These are phyloP conservation scores for Nycteola revayana DNA, from an alignment of 2,888 invertebrate species.

Conservation along the genomic window DNA sequence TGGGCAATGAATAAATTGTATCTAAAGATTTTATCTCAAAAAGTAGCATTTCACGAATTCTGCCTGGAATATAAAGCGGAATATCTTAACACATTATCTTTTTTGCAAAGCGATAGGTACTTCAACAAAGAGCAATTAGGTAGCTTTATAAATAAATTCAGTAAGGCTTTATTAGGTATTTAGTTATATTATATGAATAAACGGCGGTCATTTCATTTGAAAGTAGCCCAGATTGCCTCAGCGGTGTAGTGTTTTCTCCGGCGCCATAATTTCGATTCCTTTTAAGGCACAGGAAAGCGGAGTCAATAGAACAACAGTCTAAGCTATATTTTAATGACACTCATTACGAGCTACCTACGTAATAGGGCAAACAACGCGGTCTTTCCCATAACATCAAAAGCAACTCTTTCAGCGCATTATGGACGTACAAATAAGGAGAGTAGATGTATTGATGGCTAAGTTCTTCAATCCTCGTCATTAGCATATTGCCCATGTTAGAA, in stretches of 20 bases:
- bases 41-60: slow-evolving; percentile 35
- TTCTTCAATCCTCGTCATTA: slow-evolving; percentile 14
- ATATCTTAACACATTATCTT: slow-evolving; percentile 27
- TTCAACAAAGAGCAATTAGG: slow-evolving; percentile 32
- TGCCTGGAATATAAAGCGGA: slow-evolving; percentile 28
- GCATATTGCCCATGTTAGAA: slow-evolving; percentile 13
- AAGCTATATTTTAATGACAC: slow-evolving; percentile 27
- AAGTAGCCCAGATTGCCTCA: slow-evolving; percentile 16
- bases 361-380: slow-evolving; percentile 16
- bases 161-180: slow-evolving; percentile 15
- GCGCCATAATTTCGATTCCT: slow-evolving; percentile 28
- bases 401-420: slow-evolving; percentile 8
- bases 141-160: slow-evolving; percentile 26
- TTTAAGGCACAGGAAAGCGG: slow-evolving; percentile 30
- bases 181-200: slow-evolving; percentile 21
- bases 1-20: slow-evolving; percentile 33
- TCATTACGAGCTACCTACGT: slow-evolving; percentile 14
- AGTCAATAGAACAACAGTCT: slow-evolving; percentile 20
- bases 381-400: slow-evolving; percentile 15
- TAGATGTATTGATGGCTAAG: slow-evolving; percentile 8
- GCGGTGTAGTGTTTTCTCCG: slow-evolving; percentile 24
- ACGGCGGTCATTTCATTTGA: slow-evolving; percentile 21
- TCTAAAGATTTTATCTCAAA: slow-evolving; percentile 33
- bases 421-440: slow-evolving; percentile 16
- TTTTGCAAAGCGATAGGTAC: slow-evolving; percentile 18